Percentiles rank a stretch among this genome's conserved stretches.
Conservation (phyloP, 1,140 invertebrate species). For the Choristoneura fumiferana region DNA sequence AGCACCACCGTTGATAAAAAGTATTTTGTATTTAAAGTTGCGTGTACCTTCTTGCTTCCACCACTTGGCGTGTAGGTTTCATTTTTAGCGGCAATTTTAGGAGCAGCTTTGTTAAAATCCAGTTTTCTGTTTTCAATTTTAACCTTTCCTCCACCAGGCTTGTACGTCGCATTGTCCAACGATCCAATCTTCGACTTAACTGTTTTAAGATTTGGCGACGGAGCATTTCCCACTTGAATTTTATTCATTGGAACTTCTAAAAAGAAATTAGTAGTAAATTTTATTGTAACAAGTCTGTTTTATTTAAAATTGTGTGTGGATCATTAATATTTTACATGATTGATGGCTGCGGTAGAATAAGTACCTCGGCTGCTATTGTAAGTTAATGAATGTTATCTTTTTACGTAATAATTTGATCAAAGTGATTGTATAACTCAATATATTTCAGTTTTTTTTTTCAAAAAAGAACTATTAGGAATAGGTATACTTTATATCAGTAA, state of each 20-base stretch:
- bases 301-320: too few relatives aligned
- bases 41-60: conserved; percentile 96
- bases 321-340: too few relatives aligned
- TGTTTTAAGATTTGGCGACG: conserved; percentile 94
- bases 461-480: too few relatives aligned
- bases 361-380: too few relatives aligned
- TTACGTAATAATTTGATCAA: neutral
- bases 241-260: conserved; percentile 94
- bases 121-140: conserved; percentile 94
- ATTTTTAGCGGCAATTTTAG: conserved; percentile 94
- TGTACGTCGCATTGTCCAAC: conserved; percentile 93
- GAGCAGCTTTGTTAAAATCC: conserved; percentile 87
- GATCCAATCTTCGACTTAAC: conserved; percentile 97
- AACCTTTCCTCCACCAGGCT: conserved; percentile 93
- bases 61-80: conserved; percentile 93
- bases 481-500: too few relatives aligned
- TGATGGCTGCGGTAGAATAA: too few relatives aligned
- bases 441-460: too few relatives aligned
- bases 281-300: too few relatives aligned
- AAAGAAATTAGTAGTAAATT: conserved; percentile 33
- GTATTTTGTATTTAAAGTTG: too few relatives aligned
- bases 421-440: too few relatives aligned
- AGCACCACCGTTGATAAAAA: too few relatives aligned
- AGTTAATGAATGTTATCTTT: neutral
- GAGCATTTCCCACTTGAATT: conserved; percentile 92